Base-by-base conservation (phyloP, 2,113 vertebrate species). In the Gadus chalcogrammus region DNA sequence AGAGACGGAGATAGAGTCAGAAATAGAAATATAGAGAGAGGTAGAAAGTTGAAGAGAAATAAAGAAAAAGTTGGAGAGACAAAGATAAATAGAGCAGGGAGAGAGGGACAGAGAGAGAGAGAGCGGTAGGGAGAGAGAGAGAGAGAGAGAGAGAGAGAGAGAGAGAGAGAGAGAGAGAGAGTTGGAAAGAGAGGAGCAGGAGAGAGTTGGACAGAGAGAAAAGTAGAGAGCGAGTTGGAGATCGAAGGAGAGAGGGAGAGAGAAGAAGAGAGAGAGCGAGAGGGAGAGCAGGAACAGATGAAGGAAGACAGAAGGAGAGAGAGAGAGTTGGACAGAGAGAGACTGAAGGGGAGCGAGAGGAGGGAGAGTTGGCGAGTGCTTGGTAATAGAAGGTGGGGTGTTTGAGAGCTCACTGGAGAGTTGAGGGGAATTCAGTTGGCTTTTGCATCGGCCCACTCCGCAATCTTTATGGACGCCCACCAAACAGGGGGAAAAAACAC, bases 401-500 rank as follows among this genome's bases (percentile, higher is more conserved):
- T 27, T 79, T 22, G 76, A 82, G 80, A 70, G 71, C 62, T 69
- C 83, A 80, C 84, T 42, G 75, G 87, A 85, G 87, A 77, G 84
- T 82, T 62, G 53, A 38, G 79, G 81, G 84, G 87, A 87, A 88
- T 87, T 86, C 76, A 75, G 70, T 84, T 87, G 86, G 77, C 85
- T 82, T 73, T 74, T 74, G 79, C 84, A 84, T 67, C 71, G 27
- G 61, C 79, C 85, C 74, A 70, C 79, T 72, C 73, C 70, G 80
- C 83, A 83, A 70, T 71, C 69, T 81, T 83, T 68, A 75, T 77
- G 82, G 77, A 79, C 77, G 82, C 62, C 15, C 67, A 80, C 63
- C 62, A 53, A 68, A 82, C 78, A 63, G 74, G 18, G 5, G 17
- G 28, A 42, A 35, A 38, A 15, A 11, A 61, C 59, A 70, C 66